These are phyloP conservation scores for Porites rus DNA, from an alignment of 92 coral and sea anemone genomes.

Conservation along the genomic window DNA sequence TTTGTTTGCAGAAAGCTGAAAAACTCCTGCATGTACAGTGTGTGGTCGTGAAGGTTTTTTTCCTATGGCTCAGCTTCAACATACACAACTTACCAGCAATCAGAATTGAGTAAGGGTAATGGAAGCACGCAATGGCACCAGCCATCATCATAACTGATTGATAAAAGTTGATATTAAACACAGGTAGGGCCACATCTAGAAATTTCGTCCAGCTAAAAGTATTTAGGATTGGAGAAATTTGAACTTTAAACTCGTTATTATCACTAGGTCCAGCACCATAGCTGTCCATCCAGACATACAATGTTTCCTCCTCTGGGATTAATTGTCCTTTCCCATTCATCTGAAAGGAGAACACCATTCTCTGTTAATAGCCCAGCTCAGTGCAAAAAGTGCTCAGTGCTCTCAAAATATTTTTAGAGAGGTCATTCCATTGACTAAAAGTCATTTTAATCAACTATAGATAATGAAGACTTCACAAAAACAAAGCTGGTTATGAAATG, in stretches of 20 bases:
- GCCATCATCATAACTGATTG: conserved; percentile 50
- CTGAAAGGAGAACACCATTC: neutral
- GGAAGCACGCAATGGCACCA: conserved; percentile 54
- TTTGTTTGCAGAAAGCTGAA: no score
- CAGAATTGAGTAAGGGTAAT: conserved; percentile 38
- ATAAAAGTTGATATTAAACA: conserved; percentile 33
- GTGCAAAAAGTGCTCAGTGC: no score
- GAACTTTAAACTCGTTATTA: conserved; percentile 17
- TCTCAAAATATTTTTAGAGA: no score
- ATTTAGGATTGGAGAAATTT: neutral
- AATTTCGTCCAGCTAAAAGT: conserved; percentile 24
- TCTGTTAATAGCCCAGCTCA: no score
- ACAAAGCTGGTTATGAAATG: no score
- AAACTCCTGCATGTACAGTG: no score
- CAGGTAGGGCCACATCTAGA: conserved; percentile 44
- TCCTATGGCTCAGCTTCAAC: no score
- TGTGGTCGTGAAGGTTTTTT: neutral
- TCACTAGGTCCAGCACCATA: conserved; percentile 12
- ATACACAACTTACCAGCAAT: conserved; percentile 36
- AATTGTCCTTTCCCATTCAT: conserved; percentile 36
- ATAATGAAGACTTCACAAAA: no score
- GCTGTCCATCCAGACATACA: conserved; percentile 44
- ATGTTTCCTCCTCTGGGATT: conserved; percentile 17
- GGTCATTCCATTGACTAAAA: no score
- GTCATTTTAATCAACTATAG: no score